Evolutionary conservation across 2,888 invertebrate species (phyloP).

Genomic region (Camponotus fellah): DNA sequence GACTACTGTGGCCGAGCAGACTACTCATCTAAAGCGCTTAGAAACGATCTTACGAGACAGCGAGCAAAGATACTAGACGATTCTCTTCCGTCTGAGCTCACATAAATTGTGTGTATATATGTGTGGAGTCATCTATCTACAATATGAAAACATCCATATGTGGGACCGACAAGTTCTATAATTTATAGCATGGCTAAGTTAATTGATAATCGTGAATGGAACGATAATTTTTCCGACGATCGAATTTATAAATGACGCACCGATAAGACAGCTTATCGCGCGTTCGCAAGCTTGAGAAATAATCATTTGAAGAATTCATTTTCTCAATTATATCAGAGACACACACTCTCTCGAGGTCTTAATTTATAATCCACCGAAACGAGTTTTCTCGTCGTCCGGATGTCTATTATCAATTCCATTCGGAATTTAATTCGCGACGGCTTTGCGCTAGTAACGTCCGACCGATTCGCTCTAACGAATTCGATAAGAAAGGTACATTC

Average conservation of each 20-base stretch:
- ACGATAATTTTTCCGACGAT: not conserved
- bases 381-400: constrained; percentile 56
- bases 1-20: constrained; percentile 55
- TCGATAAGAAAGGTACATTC: not conserved
- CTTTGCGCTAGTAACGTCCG: constrained; percentile 62
- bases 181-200: constrained; percentile 31
- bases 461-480: constrained; percentile 55
- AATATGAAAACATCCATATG: constrained; percentile 45
- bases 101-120: constrained; percentile 37
- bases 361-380: constrained; percentile 65
- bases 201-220: constrained; percentile 7
- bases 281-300: constrained; percentile 58
- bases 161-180: constrained; percentile 33
- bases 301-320: constrained; percentile 64
- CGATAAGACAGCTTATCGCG: constrained; percentile 55
- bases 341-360: constrained; percentile 54
- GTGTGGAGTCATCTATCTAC: constrained; percentile 11
- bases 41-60: constrained; percentile 26
- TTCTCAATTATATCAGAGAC: constrained; percentile 43
- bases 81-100: constrained; percentile 28
- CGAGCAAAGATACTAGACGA: constrained; percentile 41
- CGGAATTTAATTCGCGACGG: constrained; percentile 60
- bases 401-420: constrained; percentile 63
- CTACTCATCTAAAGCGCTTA: constrained; percentile 49
- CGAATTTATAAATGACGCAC: constrained; percentile 6